These are phyloP conservation scores for Drosophila prostipennis DNA, from an alignment of 2,888 invertebrate genomes.

Conservation along the genomic window DNA sequence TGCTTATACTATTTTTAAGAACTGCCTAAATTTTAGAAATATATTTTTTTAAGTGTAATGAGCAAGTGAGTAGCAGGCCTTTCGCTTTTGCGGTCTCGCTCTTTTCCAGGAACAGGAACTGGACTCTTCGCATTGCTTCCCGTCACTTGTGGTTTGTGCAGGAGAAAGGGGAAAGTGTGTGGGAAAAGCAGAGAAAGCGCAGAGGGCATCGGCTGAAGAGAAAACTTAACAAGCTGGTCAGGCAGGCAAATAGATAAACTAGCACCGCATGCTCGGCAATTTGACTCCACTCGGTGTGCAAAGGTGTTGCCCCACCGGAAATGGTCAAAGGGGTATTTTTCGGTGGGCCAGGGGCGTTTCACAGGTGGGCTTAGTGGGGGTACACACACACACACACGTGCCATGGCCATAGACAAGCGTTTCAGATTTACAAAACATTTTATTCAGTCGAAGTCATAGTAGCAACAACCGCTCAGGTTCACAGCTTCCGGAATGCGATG, in stretches of 20 bases:
- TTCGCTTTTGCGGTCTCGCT: conserved; percentile 38
- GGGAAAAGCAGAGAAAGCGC: not conserved
- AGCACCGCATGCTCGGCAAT: conserved; percentile 65
- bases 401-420: conserved; percentile 53
- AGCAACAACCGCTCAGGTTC: conserved; percentile 28
- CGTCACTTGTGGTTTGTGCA: conserved; percentile 34
- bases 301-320: conserved; percentile 44
- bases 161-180: conserved; percentile 9
- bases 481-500: not conserved
- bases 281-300: conserved; percentile 60
- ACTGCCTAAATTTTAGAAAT: no score
- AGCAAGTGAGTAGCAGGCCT: conserved; percentile 22
- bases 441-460: conserved; percentile 54
- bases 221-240: conserved; percentile 66
- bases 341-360: not conserved
- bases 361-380: not conserved
- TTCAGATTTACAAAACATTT: conserved; percentile 78
- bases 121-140: conserved; percentile 33
- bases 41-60: not conserved
- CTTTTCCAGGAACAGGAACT: conserved; percentile 9
- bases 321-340: conserved; percentile 18
- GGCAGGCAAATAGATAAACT: conserved; percentile 68
- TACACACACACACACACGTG: not conserved
- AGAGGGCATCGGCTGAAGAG: conserved; percentile 23
- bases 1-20: no score